Evolutionary conservation across 2,113 vertebrate genomes (phyloP).

Genomic region (Pollachius pollachius): DNA sequence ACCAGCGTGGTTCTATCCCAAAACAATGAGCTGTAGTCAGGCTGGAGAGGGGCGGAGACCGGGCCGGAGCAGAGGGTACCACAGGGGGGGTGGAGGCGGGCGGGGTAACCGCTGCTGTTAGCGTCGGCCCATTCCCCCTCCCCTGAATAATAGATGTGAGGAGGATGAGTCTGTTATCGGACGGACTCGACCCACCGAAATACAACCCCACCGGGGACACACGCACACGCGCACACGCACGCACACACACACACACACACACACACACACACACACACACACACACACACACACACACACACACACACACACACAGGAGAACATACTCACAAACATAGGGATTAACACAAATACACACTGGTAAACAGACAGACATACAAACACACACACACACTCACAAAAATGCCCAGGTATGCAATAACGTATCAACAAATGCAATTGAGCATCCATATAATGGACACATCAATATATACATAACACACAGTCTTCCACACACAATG

Average conservation of each 20-base stretch:
- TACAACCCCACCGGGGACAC: constrained; percentile 55
- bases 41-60: constrained; percentile 11
- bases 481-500: not conserved
- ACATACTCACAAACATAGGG: too few species aligned
- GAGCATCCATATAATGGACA: not conserved
- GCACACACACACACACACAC: constrained; percentile 6
- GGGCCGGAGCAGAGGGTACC: constrained; percentile 13
- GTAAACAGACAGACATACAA: constrained; percentile 13
- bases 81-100: not conserved
- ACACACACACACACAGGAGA: constrained; percentile 1
- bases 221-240: constrained; percentile 14
- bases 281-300: not conserved
- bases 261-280: constrained; percentile 1
- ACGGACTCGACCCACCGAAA: constrained; percentile 58
- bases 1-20: too few species aligned
- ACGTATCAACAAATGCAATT: too few species aligned
- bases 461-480: not conserved
- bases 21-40: not conserved
- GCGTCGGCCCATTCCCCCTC: constrained; percentile 65
- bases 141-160: constrained; percentile 74
- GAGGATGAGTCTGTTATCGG: constrained; percentile 61
- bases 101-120: constrained; percentile 48
- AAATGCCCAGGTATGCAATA: not conserved
- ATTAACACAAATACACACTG: not conserved
- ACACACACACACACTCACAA: constrained; percentile 6